Evolutionary conservation across 2,888 invertebrate genomes (phyloP).

Genomic region (Protophormia terraenovae): DNA sequence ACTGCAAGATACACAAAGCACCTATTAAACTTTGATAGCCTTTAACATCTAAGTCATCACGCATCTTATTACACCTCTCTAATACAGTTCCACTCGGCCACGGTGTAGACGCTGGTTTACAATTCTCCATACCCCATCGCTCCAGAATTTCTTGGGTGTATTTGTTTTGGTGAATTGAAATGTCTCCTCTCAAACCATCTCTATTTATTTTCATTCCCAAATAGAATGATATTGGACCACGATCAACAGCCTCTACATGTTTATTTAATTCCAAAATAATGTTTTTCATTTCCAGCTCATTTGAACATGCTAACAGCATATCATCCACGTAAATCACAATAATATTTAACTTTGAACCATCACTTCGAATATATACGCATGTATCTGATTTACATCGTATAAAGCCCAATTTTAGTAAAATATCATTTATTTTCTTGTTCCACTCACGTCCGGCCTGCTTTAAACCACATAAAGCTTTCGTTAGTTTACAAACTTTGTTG

Average conservation of each 20-base stretch:
- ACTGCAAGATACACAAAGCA: slow-evolving; percentile 43
- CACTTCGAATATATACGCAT: slow-evolving; percentile 21
- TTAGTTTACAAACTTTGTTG: neutral
- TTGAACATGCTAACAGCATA: slow-evolving; percentile 43
- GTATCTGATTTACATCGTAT: neutral
- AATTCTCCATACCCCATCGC: slow-evolving; percentile 41
- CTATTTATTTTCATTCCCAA: slow-evolving; percentile 53
- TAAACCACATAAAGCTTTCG: neutral
- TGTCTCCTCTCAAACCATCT: slow-evolving; percentile 41
- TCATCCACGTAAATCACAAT: slow-evolving; percentile 56
- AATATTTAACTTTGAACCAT: neutral
- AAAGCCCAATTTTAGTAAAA: neutral
- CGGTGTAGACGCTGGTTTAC: slow-evolving; percentile 47
- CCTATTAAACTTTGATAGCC: slow-evolving; percentile 49
- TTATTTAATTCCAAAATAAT: slow-evolving; percentile 25
- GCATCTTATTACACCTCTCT: slow-evolving; percentile 24
- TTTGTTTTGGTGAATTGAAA: slow-evolving; percentile 44
- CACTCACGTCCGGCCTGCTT: slow-evolving; percentile 2
- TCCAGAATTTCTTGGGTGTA: slow-evolving; percentile 41
- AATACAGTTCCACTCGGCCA: slow-evolving; percentile 47
- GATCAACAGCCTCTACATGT: slow-evolving; percentile 43
- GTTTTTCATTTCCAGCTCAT: slow-evolving; percentile 3
- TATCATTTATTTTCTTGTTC: neutral
- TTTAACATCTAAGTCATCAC: slow-evolving; percentile 20
- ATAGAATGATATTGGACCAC: slow-evolving; percentile 51